Conservation (phyloP, 2,888 invertebrate genomes). For the Tipula vernalis region DNA sequence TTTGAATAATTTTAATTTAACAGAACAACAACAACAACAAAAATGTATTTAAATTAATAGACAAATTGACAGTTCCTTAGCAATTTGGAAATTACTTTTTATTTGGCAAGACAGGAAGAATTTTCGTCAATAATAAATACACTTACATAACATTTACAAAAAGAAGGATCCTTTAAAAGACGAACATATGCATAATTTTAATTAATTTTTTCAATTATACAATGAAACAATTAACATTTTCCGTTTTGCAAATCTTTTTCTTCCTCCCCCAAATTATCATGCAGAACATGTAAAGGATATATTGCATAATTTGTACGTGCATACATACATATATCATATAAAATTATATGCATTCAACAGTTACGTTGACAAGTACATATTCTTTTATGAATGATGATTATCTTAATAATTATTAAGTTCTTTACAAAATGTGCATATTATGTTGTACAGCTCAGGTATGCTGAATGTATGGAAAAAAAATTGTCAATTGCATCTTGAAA, state of each 20-base stretch:
- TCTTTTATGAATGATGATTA: neutral
- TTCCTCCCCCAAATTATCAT: neutral
- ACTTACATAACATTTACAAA: too few relatives aligned
- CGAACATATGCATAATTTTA: neutral
- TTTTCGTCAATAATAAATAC: neutral
- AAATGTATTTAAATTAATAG: neutral
- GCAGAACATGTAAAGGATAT: neutral
- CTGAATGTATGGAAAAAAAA: neutral
- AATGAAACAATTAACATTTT: neutral
- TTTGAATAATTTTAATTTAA: neutral
- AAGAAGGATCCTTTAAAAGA: too few relatives aligned
- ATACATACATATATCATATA: neutral
- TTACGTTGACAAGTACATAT: neutral
- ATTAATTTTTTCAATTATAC: neutral
- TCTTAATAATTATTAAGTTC: neutral
- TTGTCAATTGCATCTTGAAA: neutral
- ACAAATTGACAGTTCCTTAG: slow-evolving; percentile 1
- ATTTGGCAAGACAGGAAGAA: neutral
- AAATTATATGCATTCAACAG: neutral
- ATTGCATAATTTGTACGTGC: neutral
- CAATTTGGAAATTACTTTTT: neutral
- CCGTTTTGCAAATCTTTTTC: neutral
- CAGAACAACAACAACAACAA: neutral
- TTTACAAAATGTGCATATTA: neutral
- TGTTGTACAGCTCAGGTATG: neutral